Conservation (phyloP, 2,888 invertebrate species). For the Thera britannica region DNA sequence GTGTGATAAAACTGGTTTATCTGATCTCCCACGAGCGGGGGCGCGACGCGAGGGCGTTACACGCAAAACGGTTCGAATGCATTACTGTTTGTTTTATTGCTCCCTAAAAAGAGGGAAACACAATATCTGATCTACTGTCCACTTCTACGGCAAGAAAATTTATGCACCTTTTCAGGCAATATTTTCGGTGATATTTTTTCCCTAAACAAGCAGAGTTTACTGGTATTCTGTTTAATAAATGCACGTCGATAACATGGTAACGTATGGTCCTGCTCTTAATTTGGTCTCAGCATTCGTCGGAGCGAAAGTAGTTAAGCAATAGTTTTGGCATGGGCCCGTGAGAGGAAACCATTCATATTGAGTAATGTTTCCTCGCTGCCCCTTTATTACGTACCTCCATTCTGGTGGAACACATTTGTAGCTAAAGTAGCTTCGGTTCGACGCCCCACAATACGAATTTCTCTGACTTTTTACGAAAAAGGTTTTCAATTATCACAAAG, state of each 20-base stretch:
- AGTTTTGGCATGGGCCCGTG: conserved; percentile 65
- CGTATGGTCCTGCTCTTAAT: conserved; percentile 53
- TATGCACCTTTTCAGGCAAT: conserved; percentile 27
- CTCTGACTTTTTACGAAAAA: conserved; percentile 30
- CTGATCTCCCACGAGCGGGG: conserved; percentile 47
- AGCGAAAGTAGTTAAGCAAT: conserved; percentile 65
- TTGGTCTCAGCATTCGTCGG: conserved; percentile 54
- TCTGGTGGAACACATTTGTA: conserved; percentile 62
- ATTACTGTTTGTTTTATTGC: conserved; percentile 45
- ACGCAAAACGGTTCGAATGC: conserved; percentile 59
- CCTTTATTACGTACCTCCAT: conserved; percentile 64
- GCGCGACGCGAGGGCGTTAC: conserved; percentile 32
- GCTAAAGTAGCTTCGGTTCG: conserved; percentile 58
- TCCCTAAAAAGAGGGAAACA: conserved; percentile 35
- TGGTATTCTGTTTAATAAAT: conserved; percentile 30
- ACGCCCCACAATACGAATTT: conserved; percentile 55
- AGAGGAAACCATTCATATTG: conserved; percentile 76
- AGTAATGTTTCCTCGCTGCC: conserved; percentile 71
- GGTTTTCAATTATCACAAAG: conserved; percentile 22
- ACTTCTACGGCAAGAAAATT: conserved; percentile 29
- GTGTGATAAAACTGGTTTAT: conserved; percentile 62
- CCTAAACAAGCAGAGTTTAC: conserved; percentile 24
- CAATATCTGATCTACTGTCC: conserved; percentile 39
- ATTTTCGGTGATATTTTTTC: conserved; percentile 23
- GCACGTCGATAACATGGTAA: conserved; percentile 41